Base-by-base conservation (phyloP, 2,797 vertebrate species). In the Epinephelus awoara region DNA sequence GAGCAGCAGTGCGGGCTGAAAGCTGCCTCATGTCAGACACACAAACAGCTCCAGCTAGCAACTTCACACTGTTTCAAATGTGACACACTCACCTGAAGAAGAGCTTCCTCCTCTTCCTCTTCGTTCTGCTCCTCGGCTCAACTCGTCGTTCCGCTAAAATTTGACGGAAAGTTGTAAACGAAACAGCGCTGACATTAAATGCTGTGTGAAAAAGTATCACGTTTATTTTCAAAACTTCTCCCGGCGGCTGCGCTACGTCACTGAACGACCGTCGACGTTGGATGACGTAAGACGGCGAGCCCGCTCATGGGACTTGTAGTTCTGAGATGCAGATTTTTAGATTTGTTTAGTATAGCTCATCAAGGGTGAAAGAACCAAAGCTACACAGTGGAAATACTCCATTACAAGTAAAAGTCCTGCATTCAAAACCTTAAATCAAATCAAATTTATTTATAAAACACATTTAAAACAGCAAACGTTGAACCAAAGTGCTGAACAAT, bases 161-260 rank as follows among this genome's bases (percentile, higher is more conserved):
- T 5, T 2, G 11, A 4, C 3, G 6, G 6, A 12, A 29, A 61
- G 5, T 0, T 6, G 2, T 2, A 1, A 49, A 5, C 0, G 5
- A 14, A 72, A 34, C 21, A 0, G 5, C 51, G 0, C 12, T 11
- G 12, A 62, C 27, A 12, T 12, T 40, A 34, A 76, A 73, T 23
- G 72, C 70, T 61, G 12, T 3, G 0, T 12, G 10, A 3, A 77
- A 91, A 92, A 92, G 79, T 92, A 92, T 91, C 75, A 89, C 85
- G 75, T 87, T 80, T 88, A 86, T 91, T 92, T 92, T 91, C 82
- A 93, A 69, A 94, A 94, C 93, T 94, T 94, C 90, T 91, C 78
- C 84, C 76, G 89, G 87, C 84, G 88, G 27, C 64, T 4, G 61
- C 18, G 58, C 0, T 47, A 67, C 90, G 86, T 91, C 86, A 93